Percentiles rank a stretch among this genome's conserved stretches.
phyloP scores from a whole-genome alignment of 2,113 vertebrate species.

The Galemys pyrenaicus region DNA sequence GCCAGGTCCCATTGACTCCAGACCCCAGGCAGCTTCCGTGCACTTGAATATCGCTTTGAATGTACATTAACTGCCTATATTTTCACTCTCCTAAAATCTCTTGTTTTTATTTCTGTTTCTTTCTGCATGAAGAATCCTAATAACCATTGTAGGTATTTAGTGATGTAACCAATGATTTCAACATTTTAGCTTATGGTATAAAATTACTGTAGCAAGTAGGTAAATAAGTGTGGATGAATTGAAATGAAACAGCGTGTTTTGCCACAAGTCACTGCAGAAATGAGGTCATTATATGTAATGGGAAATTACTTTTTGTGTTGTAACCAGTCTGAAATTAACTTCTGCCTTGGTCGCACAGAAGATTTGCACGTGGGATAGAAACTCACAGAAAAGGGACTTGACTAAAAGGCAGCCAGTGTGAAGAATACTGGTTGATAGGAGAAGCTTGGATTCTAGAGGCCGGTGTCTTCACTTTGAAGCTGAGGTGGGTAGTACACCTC shows the following conservation, averaged over 20 bases:
- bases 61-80: not conserved
- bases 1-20: not conserved
- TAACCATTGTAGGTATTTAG: conserved; percentile 50
- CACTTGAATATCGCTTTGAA: not conserved
- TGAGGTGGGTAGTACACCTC: too few species aligned
- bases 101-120: conserved; percentile 72
- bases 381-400: not conserved
- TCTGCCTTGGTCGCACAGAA: conserved; percentile 61
- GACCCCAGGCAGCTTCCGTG: not conserved
- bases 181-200: conserved; percentile 70
- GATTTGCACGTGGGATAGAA: not conserved
- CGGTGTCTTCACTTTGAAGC: not conserved
- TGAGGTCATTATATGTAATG: conserved; percentile 69
- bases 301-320: conserved; percentile 70
- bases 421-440: not conserved
- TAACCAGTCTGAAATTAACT: conserved; percentile 69
- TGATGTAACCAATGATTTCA: conserved; percentile 71
- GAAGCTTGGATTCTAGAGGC: not conserved
- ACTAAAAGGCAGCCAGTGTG: not conserved
- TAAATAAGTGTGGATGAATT: conserved; percentile 62
- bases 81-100: conserved; percentile 53
- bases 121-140: conserved; percentile 71
- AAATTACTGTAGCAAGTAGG: conserved; percentile 70
- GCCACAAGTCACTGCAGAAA: conserved; percentile 71
- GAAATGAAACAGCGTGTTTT: conserved; percentile 70